phyloP scores from a whole-genome alignment of 2,113 vertebrate genomes.

The Aspiorhynchus laticeps region DNA sequence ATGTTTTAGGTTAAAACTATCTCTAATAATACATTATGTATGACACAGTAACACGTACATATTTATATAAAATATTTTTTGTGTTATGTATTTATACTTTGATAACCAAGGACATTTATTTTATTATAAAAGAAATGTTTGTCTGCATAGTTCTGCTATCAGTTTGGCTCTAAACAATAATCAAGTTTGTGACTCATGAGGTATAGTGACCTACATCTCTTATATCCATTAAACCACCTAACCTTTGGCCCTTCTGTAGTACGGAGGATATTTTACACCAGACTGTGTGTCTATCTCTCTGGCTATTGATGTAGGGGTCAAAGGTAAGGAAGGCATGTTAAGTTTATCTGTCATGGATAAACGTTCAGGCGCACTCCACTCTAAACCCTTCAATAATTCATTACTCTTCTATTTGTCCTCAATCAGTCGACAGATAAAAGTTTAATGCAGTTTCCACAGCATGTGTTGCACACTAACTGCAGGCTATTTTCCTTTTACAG shows the following conservation, averaged over 20 bases:
- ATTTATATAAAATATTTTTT: background rate
- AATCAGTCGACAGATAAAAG: slow-evolving; percentile 70
- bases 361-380: slow-evolving; percentile 32
- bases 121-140: background rate
- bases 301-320: slow-evolving; percentile 55
- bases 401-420: slow-evolving; percentile 62
- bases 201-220: slow-evolving; percentile 1
- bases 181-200: background rate
- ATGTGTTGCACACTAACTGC: slow-evolving; percentile 57
- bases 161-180: slow-evolving; percentile 26
- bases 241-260: slow-evolving; percentile 43
- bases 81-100: background rate
- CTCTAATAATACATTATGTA: background rate
- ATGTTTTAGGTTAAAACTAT: background rate
- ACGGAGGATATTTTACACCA: slow-evolving; percentile 21
- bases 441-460: slow-evolving; percentile 77
- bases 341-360: slow-evolving; percentile 38
- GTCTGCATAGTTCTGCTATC: slow-evolving; percentile 5
- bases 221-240: slow-evolving; percentile 49
- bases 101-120: background rate
- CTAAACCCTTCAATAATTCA: slow-evolving; percentile 74
- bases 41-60: background rate
- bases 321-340: slow-evolving; percentile 60
- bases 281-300: slow-evolving; percentile 31
- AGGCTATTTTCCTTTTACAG: slow-evolving; percentile 28